A percentile compares a stretch with the other conserved stretches of the same genome.
Conservation (phyloP, 2,113 vertebrate genomes). For the Nycticorax nycticorax region DNA sequence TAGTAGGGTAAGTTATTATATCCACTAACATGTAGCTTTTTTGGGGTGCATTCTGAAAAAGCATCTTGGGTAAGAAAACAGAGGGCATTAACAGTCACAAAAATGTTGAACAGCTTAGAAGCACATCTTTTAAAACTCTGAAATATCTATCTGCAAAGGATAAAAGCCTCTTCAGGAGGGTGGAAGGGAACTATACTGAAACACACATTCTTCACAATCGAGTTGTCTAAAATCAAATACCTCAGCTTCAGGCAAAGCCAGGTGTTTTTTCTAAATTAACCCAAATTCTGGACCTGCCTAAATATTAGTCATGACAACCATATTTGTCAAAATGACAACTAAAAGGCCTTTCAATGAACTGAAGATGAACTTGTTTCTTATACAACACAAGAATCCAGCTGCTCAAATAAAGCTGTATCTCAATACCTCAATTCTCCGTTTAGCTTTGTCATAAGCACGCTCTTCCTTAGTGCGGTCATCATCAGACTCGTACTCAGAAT, state of each 20-base stretch:
- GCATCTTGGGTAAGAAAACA: background rate
- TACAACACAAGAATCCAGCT: background rate
- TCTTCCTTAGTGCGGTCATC: constrained; percentile 94
- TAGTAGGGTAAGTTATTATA: background rate
- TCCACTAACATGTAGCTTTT: background rate
- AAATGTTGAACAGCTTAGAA: background rate
- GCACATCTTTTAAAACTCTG: background rate
- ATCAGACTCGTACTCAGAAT: constrained; percentile 89
- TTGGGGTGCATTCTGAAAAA: background rate
- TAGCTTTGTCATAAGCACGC: constrained; percentile 90
- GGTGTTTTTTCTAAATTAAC: background rate
- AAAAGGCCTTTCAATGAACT: background rate
- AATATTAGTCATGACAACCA: background rate
- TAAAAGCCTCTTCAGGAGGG: background rate
- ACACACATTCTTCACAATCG: background rate
- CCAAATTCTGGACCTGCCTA: background rate
- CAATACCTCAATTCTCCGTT: constrained; percentile 91
- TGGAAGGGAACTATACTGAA: background rate
- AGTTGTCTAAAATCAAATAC: background rate
- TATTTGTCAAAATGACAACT: too few species aligned
- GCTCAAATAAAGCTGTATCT: background rate
- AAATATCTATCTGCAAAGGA: background rate
- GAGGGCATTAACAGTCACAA: background rate
- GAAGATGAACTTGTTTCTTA: background rate
- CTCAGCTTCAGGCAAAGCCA: background rate